phyloP scores from a whole-genome alignment of 1,140 invertebrate genomes.

The Drosophila teissieri region DNA sequence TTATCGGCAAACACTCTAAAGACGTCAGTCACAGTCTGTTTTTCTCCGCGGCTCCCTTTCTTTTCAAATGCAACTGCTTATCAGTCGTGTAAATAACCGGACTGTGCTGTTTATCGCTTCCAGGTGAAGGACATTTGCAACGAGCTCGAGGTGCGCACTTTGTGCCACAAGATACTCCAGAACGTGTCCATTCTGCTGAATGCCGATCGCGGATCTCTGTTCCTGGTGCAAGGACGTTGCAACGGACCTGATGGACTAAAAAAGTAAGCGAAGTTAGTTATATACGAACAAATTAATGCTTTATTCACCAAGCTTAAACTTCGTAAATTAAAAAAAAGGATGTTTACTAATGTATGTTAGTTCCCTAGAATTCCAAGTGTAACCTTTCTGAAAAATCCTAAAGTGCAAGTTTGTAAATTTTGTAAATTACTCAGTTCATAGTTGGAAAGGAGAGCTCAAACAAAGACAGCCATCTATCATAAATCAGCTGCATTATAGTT shows the following conservation, averaged over 20 bases:
- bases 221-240: slow-evolving; percentile 94
- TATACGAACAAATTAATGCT: no score
- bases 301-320: no score
- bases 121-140: slow-evolving; percentile 98
- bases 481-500: slow-evolving; percentile 8
- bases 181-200: slow-evolving; percentile 96
- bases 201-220: slow-evolving; percentile 96
- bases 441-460: slow-evolving; percentile 1
- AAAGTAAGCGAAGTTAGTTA: slow-evolving; percentile 65
- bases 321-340: no score
- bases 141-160: slow-evolving; percentile 95
- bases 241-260: slow-evolving; percentile 81
- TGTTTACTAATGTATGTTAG: no score
- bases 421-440: neutral
- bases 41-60: slow-evolving; percentile 9
- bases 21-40: slow-evolving; percentile 53
- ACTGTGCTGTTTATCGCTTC: neutral
- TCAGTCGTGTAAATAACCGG: slow-evolving; percentile 19
- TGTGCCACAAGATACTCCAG: slow-evolving; percentile 98
- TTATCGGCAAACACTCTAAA: slow-evolving; percentile 70
- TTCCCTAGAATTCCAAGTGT: no score
- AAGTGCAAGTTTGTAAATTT: neutral
- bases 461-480: slow-evolving; percentile 15
- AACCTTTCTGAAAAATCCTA: neutral
- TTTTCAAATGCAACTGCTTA: slow-evolving; percentile 15